Percentiles rank a stretch among this genome's conserved stretches.
phyloP scores from a whole-genome alignment of 2,797 vertebrate genomes.

The Fundulus diaphanus region DNA sequence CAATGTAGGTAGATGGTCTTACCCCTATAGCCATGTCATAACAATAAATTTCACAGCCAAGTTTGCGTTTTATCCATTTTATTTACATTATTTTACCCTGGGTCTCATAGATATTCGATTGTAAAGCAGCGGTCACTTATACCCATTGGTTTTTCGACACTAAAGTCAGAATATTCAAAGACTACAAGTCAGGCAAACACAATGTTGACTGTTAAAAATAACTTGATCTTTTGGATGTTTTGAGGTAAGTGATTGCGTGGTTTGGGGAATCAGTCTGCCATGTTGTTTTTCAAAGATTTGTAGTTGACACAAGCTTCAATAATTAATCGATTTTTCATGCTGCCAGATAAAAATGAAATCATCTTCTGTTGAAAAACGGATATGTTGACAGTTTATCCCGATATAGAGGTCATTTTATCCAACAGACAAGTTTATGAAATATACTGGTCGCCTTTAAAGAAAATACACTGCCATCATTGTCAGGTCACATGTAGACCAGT shows the following conservation, averaged over 20 bases:
- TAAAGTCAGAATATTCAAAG: constrained; percentile 85
- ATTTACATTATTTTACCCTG: constrained; percentile 13
- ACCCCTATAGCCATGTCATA: background rate
- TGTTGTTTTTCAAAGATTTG: background rate
- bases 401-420: too few relatives aligned
- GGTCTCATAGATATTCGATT: constrained; percentile 21
- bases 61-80: constrained; percentile 18
- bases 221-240: constrained; percentile 76
- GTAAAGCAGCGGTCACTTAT: constrained; percentile 78
- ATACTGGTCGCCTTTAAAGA: background rate
- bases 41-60: constrained; percentile 6
- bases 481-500: background rate
- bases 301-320: background rate
- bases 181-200: constrained; percentile 80
- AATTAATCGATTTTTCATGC: background rate
- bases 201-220: constrained; percentile 52
- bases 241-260: constrained; percentile 93
- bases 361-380: background rate
- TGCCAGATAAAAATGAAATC: background rate
- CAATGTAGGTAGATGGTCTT: constrained; percentile 7
- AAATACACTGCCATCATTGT: background rate
- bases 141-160: constrained; percentile 41
- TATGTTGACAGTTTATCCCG: background rate
- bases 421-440: too few relatives aligned
- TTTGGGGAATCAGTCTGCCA: constrained; percentile 86